Percentiles rank a stretch among this genome's conserved stretches.
Conservation (phyloP, 2,113 vertebrate species). For the Cyanoderma ruficeps region DNA sequence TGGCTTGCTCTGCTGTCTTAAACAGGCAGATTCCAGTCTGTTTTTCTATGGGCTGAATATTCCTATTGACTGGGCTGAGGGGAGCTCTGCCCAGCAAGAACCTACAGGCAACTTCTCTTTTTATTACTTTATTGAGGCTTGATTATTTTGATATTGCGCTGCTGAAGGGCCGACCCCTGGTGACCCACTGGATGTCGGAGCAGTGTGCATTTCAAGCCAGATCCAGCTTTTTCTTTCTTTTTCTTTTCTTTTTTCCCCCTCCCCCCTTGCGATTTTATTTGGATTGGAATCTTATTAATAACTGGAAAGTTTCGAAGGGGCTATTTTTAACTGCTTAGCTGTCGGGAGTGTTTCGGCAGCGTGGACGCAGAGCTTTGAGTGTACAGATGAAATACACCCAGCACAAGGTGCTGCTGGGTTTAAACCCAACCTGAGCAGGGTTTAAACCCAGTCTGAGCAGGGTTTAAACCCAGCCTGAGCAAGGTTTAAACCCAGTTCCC, state of each 20-base stretch:
- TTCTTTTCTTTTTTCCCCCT: background rate
- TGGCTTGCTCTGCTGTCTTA: conserved; percentile 41
- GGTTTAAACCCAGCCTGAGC: background rate
- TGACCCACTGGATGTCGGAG: background rate
- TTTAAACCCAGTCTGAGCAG: background rate
- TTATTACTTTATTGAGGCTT: background rate
- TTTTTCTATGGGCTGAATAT: conserved; percentile 64
- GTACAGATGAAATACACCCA: fast-evolving
- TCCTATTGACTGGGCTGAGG: conserved; percentile 38
- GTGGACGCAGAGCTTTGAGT: fast-evolving
- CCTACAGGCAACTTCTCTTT: background rate
- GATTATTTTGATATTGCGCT: background rate
- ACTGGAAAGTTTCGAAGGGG: background rate
- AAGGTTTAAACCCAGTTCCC: background rate
- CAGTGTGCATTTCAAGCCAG: background rate
- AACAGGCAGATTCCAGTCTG: conserved; percentile 59
- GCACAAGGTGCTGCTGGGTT: background rate
- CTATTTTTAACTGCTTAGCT: background rate
- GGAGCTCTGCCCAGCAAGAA: conserved; percentile 18
- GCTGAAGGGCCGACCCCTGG: background rate
- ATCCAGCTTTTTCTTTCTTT: background rate
- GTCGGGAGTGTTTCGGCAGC: background rate
- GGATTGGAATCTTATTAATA: background rate
- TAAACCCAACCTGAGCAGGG: background rate
- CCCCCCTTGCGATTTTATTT: background rate